phyloP scores from a whole-genome alignment of 1,140 invertebrate genomes.

The Cyrtorhinus lividipennis region DNA sequence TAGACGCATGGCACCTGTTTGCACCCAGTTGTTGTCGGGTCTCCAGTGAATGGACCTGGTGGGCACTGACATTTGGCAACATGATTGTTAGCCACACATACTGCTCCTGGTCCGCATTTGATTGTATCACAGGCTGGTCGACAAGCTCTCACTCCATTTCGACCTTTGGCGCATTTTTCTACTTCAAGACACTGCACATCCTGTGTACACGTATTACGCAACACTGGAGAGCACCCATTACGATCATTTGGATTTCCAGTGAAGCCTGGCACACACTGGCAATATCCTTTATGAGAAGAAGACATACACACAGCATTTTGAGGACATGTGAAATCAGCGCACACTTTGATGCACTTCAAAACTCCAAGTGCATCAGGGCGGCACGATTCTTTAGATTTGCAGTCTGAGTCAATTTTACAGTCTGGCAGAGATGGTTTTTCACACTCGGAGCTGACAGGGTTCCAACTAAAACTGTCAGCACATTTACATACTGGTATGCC shows the following conservation, averaged over 20 bases:
- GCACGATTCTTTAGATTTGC: constrained; percentile 50
- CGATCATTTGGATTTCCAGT: constrained; percentile 77
- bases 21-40: constrained; percentile 69
- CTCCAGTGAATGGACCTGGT: constrained; percentile 59
- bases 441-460: constrained; percentile 60
- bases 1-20: constrained; percentile 67
- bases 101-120: constrained; percentile 65
- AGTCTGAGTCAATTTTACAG: constrained; percentile 56
- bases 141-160: constrained; percentile 38
- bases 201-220: constrained; percentile 56
- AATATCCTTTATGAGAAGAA: constrained; percentile 53
- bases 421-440: constrained; percentile 73
- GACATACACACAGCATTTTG: constrained; percentile 66
- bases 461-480: constrained; percentile 59
- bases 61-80: constrained; percentile 77
- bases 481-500: constrained; percentile 61
- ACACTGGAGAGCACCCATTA: constrained; percentile 56
- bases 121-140: constrained; percentile 56
- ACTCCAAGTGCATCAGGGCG: constrained; percentile 68
- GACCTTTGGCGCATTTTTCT: constrained; percentile 44
- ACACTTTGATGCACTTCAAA: constrained; percentile 62
- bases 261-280: constrained; percentile 63
- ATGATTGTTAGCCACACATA: constrained; percentile 76
- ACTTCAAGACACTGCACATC: constrained; percentile 68
- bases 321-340: constrained; percentile 64